Evolutionary conservation across 2,888 invertebrate genomes (phyloP).

Genomic region (Resseliella maxima): DNA sequence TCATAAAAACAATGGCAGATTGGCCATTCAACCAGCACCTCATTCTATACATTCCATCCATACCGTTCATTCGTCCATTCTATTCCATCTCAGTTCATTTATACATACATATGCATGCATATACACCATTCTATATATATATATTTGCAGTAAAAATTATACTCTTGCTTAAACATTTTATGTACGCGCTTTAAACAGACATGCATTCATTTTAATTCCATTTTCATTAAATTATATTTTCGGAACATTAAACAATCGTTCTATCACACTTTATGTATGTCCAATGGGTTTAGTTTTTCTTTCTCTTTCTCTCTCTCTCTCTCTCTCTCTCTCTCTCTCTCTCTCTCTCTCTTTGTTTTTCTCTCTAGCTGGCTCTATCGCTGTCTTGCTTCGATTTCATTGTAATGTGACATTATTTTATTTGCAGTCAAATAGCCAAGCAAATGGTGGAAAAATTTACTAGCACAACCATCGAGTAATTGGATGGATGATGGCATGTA

Average conservation of each 20-base stretch:
- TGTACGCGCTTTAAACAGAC: not conserved
- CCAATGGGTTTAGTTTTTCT: no score
- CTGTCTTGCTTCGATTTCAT: no score
- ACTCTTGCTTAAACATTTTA: not conserved
- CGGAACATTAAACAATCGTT: conserved; percentile 12
- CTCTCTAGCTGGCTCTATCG: no score
- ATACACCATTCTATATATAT: no score
- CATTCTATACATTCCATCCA: no score
- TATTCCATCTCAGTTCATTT: no score
- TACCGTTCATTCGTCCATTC: no score
- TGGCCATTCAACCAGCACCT: not conserved
- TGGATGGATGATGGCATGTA: not conserved
- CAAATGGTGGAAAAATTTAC: not conserved
- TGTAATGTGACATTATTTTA: not conserved
- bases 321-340: not conserved
- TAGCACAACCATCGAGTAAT: not conserved
- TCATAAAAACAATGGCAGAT: conserved; percentile 35
- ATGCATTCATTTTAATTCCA: conserved; percentile 53
- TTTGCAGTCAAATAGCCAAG: not conserved
- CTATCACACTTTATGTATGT: no score
- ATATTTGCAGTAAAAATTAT: not conserved
- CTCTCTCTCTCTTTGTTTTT: not conserved
- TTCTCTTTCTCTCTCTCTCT: not conserved
- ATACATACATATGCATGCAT: no score
- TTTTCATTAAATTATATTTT: conserved; percentile 43